Evolutionary conservation across 92 coral and sea anemone species (phyloP).

Genomic region (Meandrina meandrites): DNA sequence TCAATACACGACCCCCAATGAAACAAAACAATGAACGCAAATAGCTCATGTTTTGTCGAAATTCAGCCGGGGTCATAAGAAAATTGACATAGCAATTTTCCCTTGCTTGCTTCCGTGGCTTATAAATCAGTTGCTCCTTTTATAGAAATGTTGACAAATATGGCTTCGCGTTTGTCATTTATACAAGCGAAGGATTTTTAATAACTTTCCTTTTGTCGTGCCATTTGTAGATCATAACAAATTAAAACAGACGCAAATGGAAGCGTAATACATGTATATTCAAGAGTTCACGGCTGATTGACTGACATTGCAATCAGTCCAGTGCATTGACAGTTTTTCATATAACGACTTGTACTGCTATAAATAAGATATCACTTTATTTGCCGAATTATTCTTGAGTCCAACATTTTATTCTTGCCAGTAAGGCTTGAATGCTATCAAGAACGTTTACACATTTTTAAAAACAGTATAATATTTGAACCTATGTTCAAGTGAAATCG

Average conservation of each 20-base stretch:
- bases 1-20: not conserved
- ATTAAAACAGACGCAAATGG: not conserved
- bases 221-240: not conserved
- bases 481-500: not conserved
- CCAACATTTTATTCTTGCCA: not conserved
- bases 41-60: not conserved
- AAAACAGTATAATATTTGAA: not conserved
- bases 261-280: not conserved
- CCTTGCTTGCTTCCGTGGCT: not conserved
- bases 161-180: not conserved
- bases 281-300: not conserved
- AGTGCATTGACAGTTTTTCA: not conserved
- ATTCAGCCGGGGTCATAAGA: constrained; percentile 1
- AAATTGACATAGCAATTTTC: not conserved
- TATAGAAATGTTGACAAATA: not conserved
- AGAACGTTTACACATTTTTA: not conserved
- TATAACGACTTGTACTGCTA: not conserved
- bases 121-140: not conserved
- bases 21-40: not conserved
- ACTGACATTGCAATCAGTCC: not conserved
- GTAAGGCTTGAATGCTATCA: not conserved
- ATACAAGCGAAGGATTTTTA: not conserved
- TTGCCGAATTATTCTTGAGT: not conserved
- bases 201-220: not conserved
- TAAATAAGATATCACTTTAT: not conserved